These are phyloP conservation scores for Chaetorhynchus papuensis DNA, from an alignment of 2,113 vertebrate species.

Conservation along the genomic window DNA sequence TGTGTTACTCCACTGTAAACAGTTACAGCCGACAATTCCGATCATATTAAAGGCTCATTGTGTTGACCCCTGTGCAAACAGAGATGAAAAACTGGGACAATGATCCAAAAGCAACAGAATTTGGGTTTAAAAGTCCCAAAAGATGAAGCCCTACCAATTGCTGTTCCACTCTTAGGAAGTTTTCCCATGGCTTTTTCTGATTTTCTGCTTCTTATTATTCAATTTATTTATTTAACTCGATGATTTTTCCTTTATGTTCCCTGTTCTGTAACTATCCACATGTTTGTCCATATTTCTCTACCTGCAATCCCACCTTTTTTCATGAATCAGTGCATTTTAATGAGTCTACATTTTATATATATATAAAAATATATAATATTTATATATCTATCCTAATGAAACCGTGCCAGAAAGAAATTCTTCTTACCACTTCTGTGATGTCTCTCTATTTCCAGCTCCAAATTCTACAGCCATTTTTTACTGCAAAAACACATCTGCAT, in stretches of 20 bases:
- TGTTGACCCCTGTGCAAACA: background rate
- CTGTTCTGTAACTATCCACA: background rate
- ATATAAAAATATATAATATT: background rate
- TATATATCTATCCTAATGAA: background rate
- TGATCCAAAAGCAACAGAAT: rapidly evolving
- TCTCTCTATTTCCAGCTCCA: background rate
- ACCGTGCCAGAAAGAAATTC: background rate
- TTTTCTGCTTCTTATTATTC: background rate
- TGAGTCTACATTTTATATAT: background rate
- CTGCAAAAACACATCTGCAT: background rate
- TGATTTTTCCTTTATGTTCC: background rate
- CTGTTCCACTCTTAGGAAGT: background rate
- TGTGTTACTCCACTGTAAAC: background rate
- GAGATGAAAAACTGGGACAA: background rate
- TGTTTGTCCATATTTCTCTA: background rate
- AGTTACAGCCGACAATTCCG: background rate
- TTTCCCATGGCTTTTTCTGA: background rate
- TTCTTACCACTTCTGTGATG: background rate
- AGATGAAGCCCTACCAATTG: background rate
- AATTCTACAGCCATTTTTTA: background rate
- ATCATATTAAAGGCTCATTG: background rate
- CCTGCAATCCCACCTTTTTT: background rate
- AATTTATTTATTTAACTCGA: background rate
- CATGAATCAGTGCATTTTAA: background rate
- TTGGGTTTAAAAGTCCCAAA: background rate